Conservation (phyloP, 2,797 vertebrate genomes). For the Orestias chungarensis region DNA sequence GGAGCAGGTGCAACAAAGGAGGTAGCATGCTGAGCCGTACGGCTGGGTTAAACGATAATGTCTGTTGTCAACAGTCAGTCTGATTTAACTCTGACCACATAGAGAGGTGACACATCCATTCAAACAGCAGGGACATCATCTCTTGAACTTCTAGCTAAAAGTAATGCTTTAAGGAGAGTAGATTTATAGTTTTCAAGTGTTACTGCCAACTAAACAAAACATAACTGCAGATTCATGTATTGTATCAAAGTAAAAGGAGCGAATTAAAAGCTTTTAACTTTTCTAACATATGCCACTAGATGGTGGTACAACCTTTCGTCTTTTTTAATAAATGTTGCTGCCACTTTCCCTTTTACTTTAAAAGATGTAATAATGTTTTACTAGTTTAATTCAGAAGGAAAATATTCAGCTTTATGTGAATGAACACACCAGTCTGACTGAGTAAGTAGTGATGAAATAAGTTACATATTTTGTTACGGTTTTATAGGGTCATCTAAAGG, state of each 20-base stretch:
- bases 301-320: conserved; percentile 49
- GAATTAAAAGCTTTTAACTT: not conserved
- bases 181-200: not conserved
- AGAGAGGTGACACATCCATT: conserved; percentile 31
- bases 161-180: not conserved
- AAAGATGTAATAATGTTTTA: not conserved
- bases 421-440: too few species aligned
- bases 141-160: not conserved
- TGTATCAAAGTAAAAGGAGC: not conserved
- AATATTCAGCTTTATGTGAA: not conserved
- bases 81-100: conserved; percentile 61
- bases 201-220: not conserved
- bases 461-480: too few species aligned
- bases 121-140: conserved; percentile 35
- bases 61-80: conserved; percentile 51
- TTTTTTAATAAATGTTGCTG: not conserved
- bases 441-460: too few species aligned
- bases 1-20: conserved; percentile 67
- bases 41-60: conserved; percentile 37
- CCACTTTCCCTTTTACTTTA: not conserved
- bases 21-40: conserved; percentile 62
- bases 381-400: not conserved
- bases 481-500: too few species aligned
- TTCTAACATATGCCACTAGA: conserved; percentile 57
- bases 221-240: not conserved